Evolutionary conservation across 2,113 vertebrate species (phyloP), one percentile per base, ranked within the genome.

Genomic region (Lagopus muta): DNA sequence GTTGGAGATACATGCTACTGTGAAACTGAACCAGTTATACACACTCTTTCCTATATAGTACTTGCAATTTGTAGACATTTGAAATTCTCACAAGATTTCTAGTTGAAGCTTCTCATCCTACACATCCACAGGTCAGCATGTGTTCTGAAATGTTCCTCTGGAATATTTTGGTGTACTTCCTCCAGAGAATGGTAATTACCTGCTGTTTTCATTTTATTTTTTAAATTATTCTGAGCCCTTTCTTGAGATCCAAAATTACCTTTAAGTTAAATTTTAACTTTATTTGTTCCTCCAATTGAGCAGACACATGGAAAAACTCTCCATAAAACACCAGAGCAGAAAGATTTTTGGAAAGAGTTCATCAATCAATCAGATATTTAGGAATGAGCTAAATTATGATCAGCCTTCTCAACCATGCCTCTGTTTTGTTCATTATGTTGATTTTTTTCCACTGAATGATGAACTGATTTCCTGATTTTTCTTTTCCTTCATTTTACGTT

Each of bases 381-480:
- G 16, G 43, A 73, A 2, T 10, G 67, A 86, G 18, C 7, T 82
- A 38, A 54, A 55, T 28, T 38, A 86, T 6, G 14, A 13, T 62
- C 55, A 58, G 2, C 20, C 13, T 36, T 88, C 78, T 62, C 61
- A 45, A 70, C 58, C n/a, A 40, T 76, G 3, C 16, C 8, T 64
- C 70, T 21, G 18, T 76, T 90, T 66, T 27, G 77, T 66, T 43
- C 24, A 36, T 58, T 60, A 3, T 5, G 30, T 79, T 80, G 30
- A 27, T 77, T 88, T 88, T 10, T 38, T 87, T 61, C 21, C 27
- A 8, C 19, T 80, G n/a, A 83, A 43, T 65, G 25, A 62, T 24
- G 32, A 17, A 10, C 15, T 76, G 13, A 11, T 62, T 94, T 86
- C 55, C n/a, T 88, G 75, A n/a, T 48, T 80, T 95, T 80, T 70